Evolutionary conservation across 2,797 vertebrate genomes (phyloP).

Genomic region (Manis javanica): DNA sequence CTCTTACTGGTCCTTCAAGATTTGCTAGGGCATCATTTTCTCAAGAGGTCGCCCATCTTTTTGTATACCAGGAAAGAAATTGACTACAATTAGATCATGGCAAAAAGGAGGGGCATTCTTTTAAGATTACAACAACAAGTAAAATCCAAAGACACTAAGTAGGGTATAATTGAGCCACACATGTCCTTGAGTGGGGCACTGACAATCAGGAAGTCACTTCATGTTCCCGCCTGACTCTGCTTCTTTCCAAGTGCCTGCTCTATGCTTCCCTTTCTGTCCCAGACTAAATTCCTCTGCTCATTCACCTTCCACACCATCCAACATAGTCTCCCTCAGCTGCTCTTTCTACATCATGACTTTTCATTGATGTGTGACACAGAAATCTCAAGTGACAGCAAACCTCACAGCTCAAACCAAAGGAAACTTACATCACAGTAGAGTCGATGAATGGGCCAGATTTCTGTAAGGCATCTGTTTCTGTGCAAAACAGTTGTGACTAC

Average conservation of each 20-base stretch:
- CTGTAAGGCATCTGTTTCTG: background rate
- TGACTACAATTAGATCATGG: background rate
- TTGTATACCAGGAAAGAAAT: background rate
- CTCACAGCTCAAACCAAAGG: background rate
- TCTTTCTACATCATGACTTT: background rate
- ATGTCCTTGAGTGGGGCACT: fast-evolving
- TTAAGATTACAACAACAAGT: background rate
- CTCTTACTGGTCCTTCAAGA: background rate
- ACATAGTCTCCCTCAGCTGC: background rate
- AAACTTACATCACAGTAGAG: background rate
- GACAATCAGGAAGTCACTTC: background rate
- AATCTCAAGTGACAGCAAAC: background rate
- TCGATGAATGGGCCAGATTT: background rate
- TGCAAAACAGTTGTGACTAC: background rate
- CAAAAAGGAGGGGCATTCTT: background rate
- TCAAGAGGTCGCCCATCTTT: background rate
- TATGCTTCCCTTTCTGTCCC: background rate
- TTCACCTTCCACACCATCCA: background rate
- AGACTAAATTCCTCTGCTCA: background rate
- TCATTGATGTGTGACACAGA: background rate
- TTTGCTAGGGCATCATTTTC: background rate
- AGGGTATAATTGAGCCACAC: background rate
- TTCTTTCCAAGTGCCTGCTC: background rate
- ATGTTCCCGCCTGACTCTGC: background rate
- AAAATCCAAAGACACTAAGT: background rate